Evolutionary conservation across 2,797 vertebrate genomes (phyloP).

Genomic region (Hemitrygon akajei): DNA sequence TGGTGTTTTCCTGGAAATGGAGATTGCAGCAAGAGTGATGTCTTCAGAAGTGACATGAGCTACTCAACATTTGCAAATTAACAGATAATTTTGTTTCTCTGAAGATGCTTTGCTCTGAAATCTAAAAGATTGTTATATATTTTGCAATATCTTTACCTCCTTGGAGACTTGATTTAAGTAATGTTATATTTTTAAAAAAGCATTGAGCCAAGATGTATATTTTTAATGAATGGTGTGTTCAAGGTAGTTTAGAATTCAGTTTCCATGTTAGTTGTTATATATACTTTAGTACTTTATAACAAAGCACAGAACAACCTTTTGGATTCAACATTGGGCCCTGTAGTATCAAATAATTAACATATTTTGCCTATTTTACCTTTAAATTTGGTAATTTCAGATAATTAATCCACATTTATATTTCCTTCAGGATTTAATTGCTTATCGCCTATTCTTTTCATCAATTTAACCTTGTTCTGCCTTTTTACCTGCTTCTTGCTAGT

Average conservation of each 20-base stretch:
- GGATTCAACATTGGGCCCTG: too few species aligned
- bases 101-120: not conserved
- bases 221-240: not conserved
- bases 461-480: too few species aligned
- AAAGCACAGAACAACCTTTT: too few species aligned
- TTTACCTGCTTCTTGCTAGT: too few species aligned
- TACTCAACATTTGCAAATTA: not conserved
- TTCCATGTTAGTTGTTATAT: not conserved
- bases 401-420: too few species aligned
- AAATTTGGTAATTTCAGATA: too few species aligned
- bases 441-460: too few species aligned
- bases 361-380: too few species aligned
- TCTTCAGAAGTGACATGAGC: not conserved
- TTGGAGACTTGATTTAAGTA: not conserved
- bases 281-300: not conserved
- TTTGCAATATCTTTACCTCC: not conserved
- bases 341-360: too few species aligned
- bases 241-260: not conserved
- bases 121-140: not conserved
- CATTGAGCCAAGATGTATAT: not conserved
- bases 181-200: too few species aligned
- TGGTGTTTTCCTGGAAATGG: constrained; percentile 12
- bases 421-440: too few species aligned
- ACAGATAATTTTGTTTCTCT: not conserved
- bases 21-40: not conserved